Percentiles rank a stretch among this genome's conserved stretches.
Conservation (phyloP, 2,113 vertebrate species). For the Clarias gariepinus region DNA sequence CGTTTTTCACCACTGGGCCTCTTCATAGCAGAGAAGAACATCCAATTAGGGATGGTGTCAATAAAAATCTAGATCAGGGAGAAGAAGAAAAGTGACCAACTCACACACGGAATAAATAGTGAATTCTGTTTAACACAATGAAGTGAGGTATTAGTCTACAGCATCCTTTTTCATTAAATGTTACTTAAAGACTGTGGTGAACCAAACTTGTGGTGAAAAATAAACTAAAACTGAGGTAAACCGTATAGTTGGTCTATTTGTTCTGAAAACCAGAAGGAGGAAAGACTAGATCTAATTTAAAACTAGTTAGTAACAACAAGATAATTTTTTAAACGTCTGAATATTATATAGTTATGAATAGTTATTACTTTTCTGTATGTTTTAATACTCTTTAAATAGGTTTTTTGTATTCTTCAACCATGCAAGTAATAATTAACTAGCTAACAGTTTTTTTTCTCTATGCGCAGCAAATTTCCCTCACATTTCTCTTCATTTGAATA, state of each 20-base stretch:
- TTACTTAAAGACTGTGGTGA: background rate
- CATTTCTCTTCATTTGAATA: too few relatives aligned
- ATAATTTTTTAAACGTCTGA: too few relatives aligned
- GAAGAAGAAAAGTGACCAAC: background rate
- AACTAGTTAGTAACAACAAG: background rate
- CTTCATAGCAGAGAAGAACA: slow-evolving; percentile 99
- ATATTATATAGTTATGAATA: too few relatives aligned
- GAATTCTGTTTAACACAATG: background rate
- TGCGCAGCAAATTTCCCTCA: background rate
- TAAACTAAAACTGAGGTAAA: background rate
- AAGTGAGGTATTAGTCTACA: background rate
- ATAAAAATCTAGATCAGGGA: slow-evolving; percentile 84
- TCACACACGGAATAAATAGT: background rate
- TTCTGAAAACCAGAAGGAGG: background rate
- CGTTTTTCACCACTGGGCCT: slow-evolving; percentile 86
- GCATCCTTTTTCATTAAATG: background rate
- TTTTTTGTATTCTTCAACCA: background rate
- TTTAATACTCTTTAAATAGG: background rate
- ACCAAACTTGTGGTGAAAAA: background rate
- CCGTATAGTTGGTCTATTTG: background rate
- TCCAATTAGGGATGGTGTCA: slow-evolving; percentile 93
- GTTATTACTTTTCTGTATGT: background rate
- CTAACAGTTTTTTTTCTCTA: background rate
- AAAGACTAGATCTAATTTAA: background rate
- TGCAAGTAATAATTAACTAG: background rate